Conservation (phyloP, 2,888 invertebrate genomes). For the Euzophera pinguis region DNA sequence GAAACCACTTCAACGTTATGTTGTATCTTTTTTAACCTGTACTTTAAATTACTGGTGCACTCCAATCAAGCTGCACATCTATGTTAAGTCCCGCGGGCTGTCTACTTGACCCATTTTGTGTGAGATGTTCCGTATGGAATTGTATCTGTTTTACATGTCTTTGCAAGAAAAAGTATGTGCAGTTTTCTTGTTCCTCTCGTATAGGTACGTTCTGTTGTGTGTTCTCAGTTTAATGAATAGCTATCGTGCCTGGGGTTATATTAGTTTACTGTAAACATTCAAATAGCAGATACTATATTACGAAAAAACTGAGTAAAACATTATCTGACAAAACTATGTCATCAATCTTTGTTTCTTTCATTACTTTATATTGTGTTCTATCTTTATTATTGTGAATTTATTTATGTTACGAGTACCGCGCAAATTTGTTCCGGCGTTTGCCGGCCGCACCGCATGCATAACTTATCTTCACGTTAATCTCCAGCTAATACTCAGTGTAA, state of each 20-base stretch:
- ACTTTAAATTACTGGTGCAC: not conserved
- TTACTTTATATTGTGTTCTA: too few species aligned
- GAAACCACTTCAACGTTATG: too few species aligned
- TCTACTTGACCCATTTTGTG: constrained; percentile 53
- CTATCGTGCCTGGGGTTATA: too few species aligned
- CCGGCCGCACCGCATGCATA: constrained; percentile 4
- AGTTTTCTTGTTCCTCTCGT: too few species aligned
- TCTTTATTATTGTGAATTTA: not conserved
- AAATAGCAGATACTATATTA: too few species aligned
- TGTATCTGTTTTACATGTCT: constrained; percentile 43
- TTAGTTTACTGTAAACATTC: too few species aligned
- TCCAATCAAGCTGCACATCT: constrained; percentile 16
- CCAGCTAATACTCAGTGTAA: not conserved
- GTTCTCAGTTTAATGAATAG: too few species aligned
- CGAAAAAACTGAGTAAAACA: too few species aligned
- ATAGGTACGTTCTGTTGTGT: too few species aligned
- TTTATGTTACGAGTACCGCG: not conserved
- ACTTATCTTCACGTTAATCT: constrained; percentile 2
- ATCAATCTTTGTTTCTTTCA: too few species aligned
- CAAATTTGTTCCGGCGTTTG: constrained; percentile 3
- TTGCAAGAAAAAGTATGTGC: constrained; percentile 1
- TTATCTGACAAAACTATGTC: too few species aligned
- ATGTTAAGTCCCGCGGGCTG: constrained; percentile 27
- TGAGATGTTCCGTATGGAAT: constrained; percentile 42
- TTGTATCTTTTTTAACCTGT: not conserved